phyloP scores from a whole-genome alignment of 2,888 invertebrate genomes.

The Heliconius charithonia region DNA sequence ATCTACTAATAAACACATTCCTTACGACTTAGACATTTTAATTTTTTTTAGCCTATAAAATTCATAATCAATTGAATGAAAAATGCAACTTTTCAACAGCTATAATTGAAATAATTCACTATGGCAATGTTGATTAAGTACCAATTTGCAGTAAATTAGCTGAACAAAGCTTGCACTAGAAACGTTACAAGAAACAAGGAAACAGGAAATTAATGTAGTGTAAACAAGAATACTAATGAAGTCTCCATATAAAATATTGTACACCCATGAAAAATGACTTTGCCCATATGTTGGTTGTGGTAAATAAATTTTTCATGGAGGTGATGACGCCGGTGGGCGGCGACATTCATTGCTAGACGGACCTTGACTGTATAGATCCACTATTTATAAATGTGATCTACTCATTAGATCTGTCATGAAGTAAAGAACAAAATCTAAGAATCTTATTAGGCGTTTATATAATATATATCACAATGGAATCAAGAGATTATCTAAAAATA shows the following conservation, averaged over 20 bases:
- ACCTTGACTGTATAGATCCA: conserved; percentile 71
- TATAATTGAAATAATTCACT: not conserved
- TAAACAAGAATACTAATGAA: conserved; percentile 22
- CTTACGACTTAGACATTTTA: not conserved
- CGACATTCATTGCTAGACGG: conserved; percentile 56
- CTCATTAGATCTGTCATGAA: conserved; percentile 39
- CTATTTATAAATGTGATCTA: conserved; percentile 75
- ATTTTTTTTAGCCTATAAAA: not conserved
- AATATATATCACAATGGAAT: conserved; percentile 30
- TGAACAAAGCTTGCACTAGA: conserved; percentile 3
- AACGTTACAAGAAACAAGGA: not conserved
- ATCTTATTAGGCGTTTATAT: not conserved
- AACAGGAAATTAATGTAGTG: conserved; percentile 20
- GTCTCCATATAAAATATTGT: conserved; percentile 2
- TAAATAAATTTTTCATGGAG: conserved; percentile 28
- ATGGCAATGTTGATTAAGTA: not conserved
- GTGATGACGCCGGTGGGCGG: conserved; percentile 63
- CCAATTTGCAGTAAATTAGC: not conserved
- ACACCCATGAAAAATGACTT: conserved; percentile 18
- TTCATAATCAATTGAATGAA: not conserved
- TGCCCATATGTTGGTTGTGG: conserved; percentile 11
- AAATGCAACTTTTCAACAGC: not conserved
- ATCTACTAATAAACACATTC: not conserved
- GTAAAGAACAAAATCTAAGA: conserved; percentile 30
- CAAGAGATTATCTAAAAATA: conserved; percentile 44